Conservation (phyloP, 2,888 invertebrate genomes). For the Priocnemis perturbator region DNA sequence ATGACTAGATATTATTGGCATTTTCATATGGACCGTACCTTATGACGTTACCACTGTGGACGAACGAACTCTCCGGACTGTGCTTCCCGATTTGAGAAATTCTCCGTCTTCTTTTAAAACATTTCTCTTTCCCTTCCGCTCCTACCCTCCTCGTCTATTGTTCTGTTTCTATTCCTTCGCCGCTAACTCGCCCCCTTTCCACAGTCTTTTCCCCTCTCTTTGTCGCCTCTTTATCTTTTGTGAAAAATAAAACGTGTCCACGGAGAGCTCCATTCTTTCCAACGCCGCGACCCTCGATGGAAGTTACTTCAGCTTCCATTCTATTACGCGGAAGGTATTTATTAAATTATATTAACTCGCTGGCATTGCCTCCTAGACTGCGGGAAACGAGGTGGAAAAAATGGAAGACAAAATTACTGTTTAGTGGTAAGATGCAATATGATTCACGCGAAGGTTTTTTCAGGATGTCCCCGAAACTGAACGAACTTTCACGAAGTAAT, state of each 20-base stretch:
- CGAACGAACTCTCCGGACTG: background rate
- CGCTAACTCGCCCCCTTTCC: background rate
- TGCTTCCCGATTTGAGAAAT: too few relatives aligned
- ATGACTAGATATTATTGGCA: constrained; percentile 35
- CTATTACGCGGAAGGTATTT: constrained; percentile 44
- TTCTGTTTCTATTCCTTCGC: background rate
- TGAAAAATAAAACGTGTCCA: constrained; percentile 12
- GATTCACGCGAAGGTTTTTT: too few relatives aligned
- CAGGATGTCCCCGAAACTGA: too few relatives aligned
- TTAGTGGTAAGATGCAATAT: too few relatives aligned
- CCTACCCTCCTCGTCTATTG: background rate
- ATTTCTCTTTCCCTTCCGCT: background rate
- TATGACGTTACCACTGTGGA: too few relatives aligned
- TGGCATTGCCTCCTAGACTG: background rate
- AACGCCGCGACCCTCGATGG: constrained; percentile 25
- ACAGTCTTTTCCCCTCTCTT: background rate
- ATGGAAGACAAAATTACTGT: background rate
- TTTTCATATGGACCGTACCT: background rate
- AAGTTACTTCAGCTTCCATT: constrained; percentile 39
- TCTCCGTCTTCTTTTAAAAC: too few relatives aligned
- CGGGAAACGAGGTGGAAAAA: background rate
- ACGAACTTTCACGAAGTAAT: too few relatives aligned
- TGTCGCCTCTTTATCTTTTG: background rate
- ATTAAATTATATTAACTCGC: constrained; percentile 43
- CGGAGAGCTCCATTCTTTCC: constrained; percentile 17